Evolutionary conservation across 2,888 invertebrate species (phyloP).

Genomic region (Anodontia alba): DNA sequence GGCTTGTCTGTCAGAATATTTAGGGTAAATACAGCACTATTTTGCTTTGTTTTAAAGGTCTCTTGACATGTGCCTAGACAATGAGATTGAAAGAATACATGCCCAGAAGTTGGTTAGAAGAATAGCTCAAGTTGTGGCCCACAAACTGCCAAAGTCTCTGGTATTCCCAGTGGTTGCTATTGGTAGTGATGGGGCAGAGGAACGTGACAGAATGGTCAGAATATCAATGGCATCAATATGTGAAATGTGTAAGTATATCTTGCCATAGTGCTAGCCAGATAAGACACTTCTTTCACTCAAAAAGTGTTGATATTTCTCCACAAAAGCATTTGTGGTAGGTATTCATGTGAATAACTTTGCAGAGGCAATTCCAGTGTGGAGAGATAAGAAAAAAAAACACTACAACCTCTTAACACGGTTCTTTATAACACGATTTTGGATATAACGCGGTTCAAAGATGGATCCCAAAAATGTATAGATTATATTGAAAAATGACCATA

Average conservation of each 20-base stretch:
- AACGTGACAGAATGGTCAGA: constrained; percentile 93
- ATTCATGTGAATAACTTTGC: neutral
- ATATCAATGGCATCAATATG: constrained; percentile 94
- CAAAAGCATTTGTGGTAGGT: no score
- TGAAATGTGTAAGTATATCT: constrained; percentile 90
- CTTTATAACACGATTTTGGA: no score
- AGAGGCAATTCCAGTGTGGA: no score
- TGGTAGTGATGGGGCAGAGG: constrained; percentile 91
- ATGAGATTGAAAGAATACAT: constrained; percentile 93
- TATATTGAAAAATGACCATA: no score
- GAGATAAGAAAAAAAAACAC: no score
- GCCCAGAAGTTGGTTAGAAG: constrained; percentile 93
- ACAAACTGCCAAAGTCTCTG: constrained; percentile 90
- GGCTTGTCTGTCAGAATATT: no score
- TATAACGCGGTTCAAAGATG: no score
- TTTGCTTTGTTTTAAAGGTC: constrained; percentile 87
- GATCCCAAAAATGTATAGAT: no score
- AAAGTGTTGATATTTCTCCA: neutral
- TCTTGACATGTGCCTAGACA: constrained; percentile 94
- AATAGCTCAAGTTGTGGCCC: constrained; percentile 89
- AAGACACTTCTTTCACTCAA: no score
- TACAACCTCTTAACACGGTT: no score
- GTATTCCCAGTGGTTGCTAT: constrained; percentile 93
- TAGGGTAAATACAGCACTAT: no score
- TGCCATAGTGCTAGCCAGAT: no score